Base-by-base conservation (phyloP, 2,888 invertebrate genomes). In the Phyto melanocephala region DNA sequence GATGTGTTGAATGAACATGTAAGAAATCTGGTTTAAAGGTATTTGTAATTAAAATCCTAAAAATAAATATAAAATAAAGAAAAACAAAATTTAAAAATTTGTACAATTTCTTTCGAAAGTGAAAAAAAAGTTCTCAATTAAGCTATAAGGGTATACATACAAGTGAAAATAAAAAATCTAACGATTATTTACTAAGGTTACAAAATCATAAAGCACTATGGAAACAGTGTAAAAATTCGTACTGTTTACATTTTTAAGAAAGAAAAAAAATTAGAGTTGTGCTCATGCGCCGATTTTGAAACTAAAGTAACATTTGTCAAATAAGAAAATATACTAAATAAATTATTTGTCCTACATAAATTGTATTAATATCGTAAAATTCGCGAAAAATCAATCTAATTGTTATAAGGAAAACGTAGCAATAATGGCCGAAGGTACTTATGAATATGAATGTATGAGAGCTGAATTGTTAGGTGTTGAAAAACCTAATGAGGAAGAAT, bases 391-490 rank as follows among this genome's bases (percentile, higher is more conserved):
- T 80, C 79, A 72, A 80, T 80, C 74, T 17, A 77, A 60, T 40
- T 40, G 8, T 45, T 45, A 22, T 45, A 35, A 50, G 50, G 6
- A 65, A 28, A 52, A 22, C 35, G 5, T 13, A 40, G n/a, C n/a
- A 50, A 15, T 17, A 71, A 90, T 90, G 90, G 88, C 88, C 22
- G 92, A 94, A 88, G 93, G 93, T 84, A 94, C 94, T 15, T 96
- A 95, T 87, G 94, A 95, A 90, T 94, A 95, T 89, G 96, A 95
- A 78, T 95, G 96, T 87, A 94, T 95, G 90, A 92, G 96, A 80
- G 96, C 96, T 0, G 96, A 96, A 89, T 91, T 96, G 63, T 92
- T 96, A 84, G 96, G 96, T 0, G 92, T 95, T 77, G 93, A 94
- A 45, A 93, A 93, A 86, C 96, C 96, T 0, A 92, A 93, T 85